Evolutionary conservation across 2,888 invertebrate genomes (phyloP), one percentile per base, ranked within the genome.

Genomic region (Mamestra brassicae): DNA sequence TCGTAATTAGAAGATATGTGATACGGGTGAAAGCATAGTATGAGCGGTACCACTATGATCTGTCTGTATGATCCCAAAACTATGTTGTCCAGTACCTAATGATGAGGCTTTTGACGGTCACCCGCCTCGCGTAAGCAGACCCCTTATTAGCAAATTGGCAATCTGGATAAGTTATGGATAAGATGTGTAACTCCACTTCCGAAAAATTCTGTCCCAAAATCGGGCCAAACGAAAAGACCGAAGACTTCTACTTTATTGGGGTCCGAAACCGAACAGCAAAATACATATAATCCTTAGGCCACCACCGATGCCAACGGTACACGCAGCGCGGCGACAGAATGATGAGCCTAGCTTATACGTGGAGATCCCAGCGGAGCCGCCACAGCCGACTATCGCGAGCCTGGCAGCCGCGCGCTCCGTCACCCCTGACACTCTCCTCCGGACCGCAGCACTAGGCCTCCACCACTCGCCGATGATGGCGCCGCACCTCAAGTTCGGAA

Each of bases 401-500:
- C 89, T 96, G 55, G 96, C 96, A 17, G 96, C 96, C 0, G 96
- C 96, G 0, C 93, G 96, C 73, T 94, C 94, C 87, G 96, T 96
- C 52, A 96, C 96, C 0, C 96, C 96, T 2, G 96, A 96, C 89
- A 96, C 96, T 0, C 81, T 96, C 71, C 92, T 96, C 2, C 91
- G 96, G 17, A 96, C 96, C 45, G 96, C 96, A 55, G 96, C 96
- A 10, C 91, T 96, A 10, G 96, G 96, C 8, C 93, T 96, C 63
- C 94, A 95, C 67, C 94, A 94, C 83, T 93, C 95, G 64, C 96
- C 96, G 63, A 91, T 97, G 90, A 95, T 97, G 91, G 97, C 97
- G 15, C 96, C 97, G 26, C 97, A 97, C 82, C 93, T 97, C 65
- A 97, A 97, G 93, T 97, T 97, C 89, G 97, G 97, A 71, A 97